Evolutionary conservation across 2,797 vertebrate genomes (phyloP).

Genomic region (Xerus rutilus): DNA sequence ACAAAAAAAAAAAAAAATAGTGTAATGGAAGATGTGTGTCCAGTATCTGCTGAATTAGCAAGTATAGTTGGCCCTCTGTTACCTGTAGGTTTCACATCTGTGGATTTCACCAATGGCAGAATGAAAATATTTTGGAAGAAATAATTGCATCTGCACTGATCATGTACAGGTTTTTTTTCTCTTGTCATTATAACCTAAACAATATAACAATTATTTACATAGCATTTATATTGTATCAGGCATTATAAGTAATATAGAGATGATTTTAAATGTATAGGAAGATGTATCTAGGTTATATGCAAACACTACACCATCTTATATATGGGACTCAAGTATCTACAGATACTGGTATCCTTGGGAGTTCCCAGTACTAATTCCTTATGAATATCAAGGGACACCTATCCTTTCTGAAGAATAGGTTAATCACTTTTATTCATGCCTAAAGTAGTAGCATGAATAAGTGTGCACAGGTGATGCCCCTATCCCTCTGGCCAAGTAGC

Average conservation of each 20-base stretch:
- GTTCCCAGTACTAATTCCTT: not conserved
- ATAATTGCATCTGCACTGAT: not conserved
- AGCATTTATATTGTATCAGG: not conserved
- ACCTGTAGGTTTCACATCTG: not conserved
- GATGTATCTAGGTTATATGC: not conserved
- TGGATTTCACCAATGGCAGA: not conserved
- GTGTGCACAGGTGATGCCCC: not conserved
- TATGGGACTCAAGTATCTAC: not conserved
- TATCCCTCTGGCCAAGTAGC: not conserved
- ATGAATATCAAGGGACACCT: not conserved
- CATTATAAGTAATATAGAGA: not conserved
- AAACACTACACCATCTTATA: not conserved
- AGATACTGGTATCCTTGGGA: too few species aligned
- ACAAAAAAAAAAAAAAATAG: not conserved
- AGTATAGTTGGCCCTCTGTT: not conserved
- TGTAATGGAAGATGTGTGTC: not conserved
- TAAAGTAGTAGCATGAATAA: not conserved
- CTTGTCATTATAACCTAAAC: not conserved
- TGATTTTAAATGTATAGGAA: not conserved
- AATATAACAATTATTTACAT: not conserved
- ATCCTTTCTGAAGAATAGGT: not conserved
- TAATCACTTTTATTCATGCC: not conserved
- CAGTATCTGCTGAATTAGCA: constrained; percentile 25
- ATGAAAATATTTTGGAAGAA: not conserved
- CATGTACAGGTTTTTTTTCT: not conserved